phyloP scores from a whole-genome alignment of 2,797 vertebrate species.

The Acanthornis magna region DNA sequence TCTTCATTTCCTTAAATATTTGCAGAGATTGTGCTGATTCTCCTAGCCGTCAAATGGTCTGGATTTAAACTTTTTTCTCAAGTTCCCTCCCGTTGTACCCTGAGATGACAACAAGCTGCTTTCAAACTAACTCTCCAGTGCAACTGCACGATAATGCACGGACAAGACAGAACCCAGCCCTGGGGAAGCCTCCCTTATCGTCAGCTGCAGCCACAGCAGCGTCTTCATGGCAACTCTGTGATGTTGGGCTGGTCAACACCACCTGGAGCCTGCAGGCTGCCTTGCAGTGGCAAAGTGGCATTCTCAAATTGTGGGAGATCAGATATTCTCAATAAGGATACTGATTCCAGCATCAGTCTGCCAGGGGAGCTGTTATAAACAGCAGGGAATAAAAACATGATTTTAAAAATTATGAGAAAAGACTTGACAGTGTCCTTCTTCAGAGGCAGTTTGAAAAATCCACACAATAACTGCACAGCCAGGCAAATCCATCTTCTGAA shows the following conservation, averaged over 20 bases:
- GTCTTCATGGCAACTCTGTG: background rate
- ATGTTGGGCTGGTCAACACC: background rate
- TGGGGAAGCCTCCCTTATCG: background rate
- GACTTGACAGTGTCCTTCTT: conserved; percentile 60
- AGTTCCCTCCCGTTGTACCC: background rate
- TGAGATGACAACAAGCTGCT: background rate
- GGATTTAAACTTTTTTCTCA: background rate
- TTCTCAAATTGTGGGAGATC: conserved; percentile 1
- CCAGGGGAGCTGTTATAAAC: conserved; percentile 41
- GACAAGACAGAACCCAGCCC: background rate
- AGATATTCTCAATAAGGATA: conserved; percentile 19
- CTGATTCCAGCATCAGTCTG: conserved; percentile 32
- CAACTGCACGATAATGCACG: background rate
- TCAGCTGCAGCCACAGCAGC: background rate
- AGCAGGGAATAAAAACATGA: conserved; percentile 45
- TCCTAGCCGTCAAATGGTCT: background rate
- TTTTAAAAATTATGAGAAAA: conserved; percentile 62
- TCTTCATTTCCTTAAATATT: background rate
- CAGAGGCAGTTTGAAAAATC: conserved; percentile 61
- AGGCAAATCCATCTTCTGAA: conserved; percentile 59
- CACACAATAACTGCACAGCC: conserved; percentile 47
- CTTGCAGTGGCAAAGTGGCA: background rate
- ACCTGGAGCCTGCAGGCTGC: background rate
- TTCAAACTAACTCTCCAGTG: background rate
- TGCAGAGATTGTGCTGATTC: background rate